Base-by-base conservation (phyloP, 2,797 vertebrate species). In the Zalophus californianus region DNA sequence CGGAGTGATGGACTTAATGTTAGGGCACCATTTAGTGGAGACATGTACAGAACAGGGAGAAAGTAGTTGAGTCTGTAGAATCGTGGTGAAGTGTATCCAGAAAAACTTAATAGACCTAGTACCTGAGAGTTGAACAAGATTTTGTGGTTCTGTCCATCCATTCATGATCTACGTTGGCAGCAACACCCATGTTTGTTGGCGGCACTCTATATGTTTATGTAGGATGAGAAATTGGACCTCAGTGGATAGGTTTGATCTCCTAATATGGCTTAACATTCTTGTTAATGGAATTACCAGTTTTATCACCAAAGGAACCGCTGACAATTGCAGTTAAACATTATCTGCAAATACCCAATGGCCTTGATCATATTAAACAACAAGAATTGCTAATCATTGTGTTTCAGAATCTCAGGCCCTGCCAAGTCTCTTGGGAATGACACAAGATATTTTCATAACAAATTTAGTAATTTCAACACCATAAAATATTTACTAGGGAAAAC, bases 381-480 rank as follows among this genome's bases (percentile, higher is more conserved):
- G 95, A 41, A 78, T 80, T 20, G 70, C 32, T 92, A 66, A 84
- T 82, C 75, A 23, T 38, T 80, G 48, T 82, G 54, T 86, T 77
- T 56, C 68, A 90, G 94, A 83, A 92, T 83, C 60, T 41, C 20
- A n/a, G 64, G 80, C 52, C 72, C 83, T 97, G 93, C 95, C 95
- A 90, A 64, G 44, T 48, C 73, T 96, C 84, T 88, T 56, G 25
- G 87, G 91, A 92, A 73, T 7, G 38, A 35, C 5, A 54, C 12
- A 56, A 91, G 90, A 83, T 73, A 90, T 96, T 97, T 97, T 87
- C 27, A 70, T 75, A 29, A 73, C 70, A 86, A 60, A 73, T 84
- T 54, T 77, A 94, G 91, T 93, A 58, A 97, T 82, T 95, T 94
- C n/a, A 64, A 29, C 41, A 80, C 86, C 58, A 79, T 73, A 58